These are phyloP conservation scores for Momotus momota DNA, from an alignment of 2,797 vertebrate genomes.

Conservation along the genomic window DNA sequence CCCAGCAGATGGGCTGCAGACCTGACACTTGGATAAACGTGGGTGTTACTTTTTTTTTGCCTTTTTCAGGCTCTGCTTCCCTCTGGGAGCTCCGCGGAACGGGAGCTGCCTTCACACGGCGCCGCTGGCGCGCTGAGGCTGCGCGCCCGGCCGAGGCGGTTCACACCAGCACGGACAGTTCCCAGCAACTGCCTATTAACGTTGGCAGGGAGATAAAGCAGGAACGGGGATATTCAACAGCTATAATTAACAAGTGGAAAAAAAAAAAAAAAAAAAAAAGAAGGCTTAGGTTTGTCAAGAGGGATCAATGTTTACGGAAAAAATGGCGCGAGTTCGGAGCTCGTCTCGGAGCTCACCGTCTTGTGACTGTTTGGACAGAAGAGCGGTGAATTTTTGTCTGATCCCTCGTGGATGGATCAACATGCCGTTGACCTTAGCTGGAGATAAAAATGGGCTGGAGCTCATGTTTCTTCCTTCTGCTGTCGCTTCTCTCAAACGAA, in stretches of 20 bases:
- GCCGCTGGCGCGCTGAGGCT: neutral
- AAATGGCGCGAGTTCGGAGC: neutral
- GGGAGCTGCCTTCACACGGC: neutral
- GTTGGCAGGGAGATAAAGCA: neutral
- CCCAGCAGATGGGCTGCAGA: neutral
- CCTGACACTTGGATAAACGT: neutral
- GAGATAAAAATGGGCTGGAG: neutral
- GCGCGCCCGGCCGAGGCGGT: neutral
- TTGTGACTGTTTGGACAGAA: neutral
- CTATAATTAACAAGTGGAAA: neutral
- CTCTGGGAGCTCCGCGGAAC: accelerated
- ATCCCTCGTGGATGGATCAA: neutral
- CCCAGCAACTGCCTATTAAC: neutral
- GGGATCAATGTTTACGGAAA: neutral
- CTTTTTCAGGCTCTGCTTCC: neutral
- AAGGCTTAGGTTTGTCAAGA: neutral
- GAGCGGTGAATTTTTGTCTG: neutral
- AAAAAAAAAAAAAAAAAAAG: no score
- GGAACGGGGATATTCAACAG: neutral
- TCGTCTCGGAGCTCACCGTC: neutral
- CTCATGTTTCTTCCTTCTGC: neutral
- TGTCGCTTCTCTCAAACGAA: neutral
- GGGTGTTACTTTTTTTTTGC: neutral
- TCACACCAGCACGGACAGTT: neutral
- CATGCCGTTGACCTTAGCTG: neutral